phyloP scores from a whole-genome alignment of 2,888 invertebrate species.

The Ectemnius lituratus region DNA sequence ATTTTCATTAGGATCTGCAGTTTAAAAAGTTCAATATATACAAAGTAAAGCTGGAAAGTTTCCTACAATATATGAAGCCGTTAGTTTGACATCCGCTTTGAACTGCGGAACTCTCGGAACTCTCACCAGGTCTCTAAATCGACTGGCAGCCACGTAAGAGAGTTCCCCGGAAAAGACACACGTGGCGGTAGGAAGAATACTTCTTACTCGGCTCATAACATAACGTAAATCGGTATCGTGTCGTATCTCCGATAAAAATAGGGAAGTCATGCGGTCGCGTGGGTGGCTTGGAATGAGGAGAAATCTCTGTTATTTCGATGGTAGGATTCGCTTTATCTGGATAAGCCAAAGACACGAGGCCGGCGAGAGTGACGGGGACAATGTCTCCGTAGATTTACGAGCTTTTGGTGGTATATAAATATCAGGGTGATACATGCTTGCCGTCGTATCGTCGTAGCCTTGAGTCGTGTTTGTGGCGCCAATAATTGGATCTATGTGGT shows the following conservation, averaged over 20 bases:
- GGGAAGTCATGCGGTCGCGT: neutral
- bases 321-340: conserved; percentile 5
- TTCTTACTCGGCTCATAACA: neutral
- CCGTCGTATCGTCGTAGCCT: conserved; percentile 7
- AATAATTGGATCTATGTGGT: conserved; percentile 30
- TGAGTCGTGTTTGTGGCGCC: conserved; percentile 13
- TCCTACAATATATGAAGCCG: too few relatives aligned
- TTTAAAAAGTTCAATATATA: too few relatives aligned
- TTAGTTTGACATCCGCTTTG: too few relatives aligned
- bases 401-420: neutral
- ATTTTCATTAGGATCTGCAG: too few relatives aligned
- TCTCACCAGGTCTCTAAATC: too few relatives aligned
- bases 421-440: neutral
- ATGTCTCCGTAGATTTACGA: neutral
- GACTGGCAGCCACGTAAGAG: too few relatives aligned
- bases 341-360: conserved; percentile 1
- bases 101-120: too few relatives aligned
- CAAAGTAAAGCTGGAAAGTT: too few relatives aligned
- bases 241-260: conserved; percentile 8
- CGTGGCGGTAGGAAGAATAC: neutral
- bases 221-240: conserved; percentile 4
- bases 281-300: conserved; percentile 3
- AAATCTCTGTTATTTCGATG: conserved; percentile 8
- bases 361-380: conserved; percentile 2
- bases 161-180: neutral